A percentile compares a stretch with the other conserved stretches of the same genome.
These are phyloP conservation scores for Paraplagusia blochii DNA, from an alignment of 2,113 vertebrate species.

Conservation along the genomic window DNA sequence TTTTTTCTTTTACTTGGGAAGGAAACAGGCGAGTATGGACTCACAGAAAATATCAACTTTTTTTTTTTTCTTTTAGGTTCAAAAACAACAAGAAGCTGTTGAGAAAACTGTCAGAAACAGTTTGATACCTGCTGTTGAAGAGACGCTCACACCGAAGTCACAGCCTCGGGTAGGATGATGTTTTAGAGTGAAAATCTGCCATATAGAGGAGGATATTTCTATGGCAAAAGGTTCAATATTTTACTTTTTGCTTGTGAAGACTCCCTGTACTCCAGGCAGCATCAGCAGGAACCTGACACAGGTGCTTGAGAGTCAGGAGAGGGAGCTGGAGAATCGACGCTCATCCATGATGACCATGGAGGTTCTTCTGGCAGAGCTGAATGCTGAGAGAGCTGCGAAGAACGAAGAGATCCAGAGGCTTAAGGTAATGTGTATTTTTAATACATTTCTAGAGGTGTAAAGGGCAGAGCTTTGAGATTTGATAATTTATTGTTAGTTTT, in stretches of 20 bases:
- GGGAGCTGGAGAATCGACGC: slow-evolving; percentile 84
- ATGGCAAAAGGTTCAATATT: neutral
- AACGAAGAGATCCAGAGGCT: slow-evolving; percentile 90
- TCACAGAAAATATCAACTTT: neutral
- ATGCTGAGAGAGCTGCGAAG: slow-evolving; percentile 84
- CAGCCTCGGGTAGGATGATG: slow-evolving; percentile 50
- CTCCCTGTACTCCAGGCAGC: slow-evolving; percentile 81
- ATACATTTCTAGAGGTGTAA: neutral
- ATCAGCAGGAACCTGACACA: slow-evolving; percentile 79
- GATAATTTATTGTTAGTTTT: neutral
- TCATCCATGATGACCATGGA: slow-evolving; percentile 86
- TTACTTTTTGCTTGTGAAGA: slow-evolving; percentile 63
- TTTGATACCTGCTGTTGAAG: slow-evolving; percentile 24
- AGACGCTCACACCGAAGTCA: slow-evolving; percentile 58
- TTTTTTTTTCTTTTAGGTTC: slow-evolving; percentile 51
- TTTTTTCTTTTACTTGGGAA: neutral
- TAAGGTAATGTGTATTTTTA: slow-evolving; percentile 74
- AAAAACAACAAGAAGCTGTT: slow-evolving; percentile 64
- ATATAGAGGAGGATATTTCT: no score
- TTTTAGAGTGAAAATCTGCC: neutral
- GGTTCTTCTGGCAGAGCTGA: slow-evolving; percentile 84
- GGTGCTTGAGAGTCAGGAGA: slow-evolving; percentile 83
- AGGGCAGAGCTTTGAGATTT: neutral
- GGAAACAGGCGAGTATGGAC: neutral
- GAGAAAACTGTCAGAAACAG: slow-evolving; percentile 50